A percentile compares a stretch with the other conserved stretches of the same genome.
These are phyloP conservation scores for Philypnodon macrostomus DNA, from an alignment of 2,797 vertebrate genomes.

Conservation along the genomic window DNA sequence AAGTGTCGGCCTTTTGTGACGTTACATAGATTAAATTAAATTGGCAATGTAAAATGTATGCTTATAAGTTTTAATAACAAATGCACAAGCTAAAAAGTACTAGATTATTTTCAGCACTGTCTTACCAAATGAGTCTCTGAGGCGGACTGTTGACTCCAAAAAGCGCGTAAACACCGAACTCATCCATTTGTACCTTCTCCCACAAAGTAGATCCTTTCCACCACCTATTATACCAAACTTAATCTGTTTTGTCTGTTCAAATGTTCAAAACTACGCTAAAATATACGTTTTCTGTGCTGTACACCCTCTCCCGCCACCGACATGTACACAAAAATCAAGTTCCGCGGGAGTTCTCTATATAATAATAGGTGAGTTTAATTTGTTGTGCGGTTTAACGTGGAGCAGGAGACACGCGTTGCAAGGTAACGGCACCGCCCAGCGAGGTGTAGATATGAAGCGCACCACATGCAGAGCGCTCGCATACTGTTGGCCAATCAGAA, in stretches of 20 bases:
- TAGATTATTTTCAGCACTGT: background rate
- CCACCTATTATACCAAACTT: background rate
- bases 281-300: background rate
- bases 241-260: background rate
- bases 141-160: slow-evolving; percentile 70
- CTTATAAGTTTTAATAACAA: no score
- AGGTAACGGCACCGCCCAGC: slow-evolving; percentile 14
- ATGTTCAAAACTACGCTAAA: background rate
- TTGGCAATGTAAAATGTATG: no score
- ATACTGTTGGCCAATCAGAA: slow-evolving; percentile 30
- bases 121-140: slow-evolving; percentile 70
- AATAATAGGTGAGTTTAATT: slow-evolving; percentile 39
- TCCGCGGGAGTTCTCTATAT: slow-evolving; percentile 37
- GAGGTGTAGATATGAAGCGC: accelerated
- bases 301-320: slow-evolving; percentile 63
- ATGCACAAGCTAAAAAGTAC: background rate
- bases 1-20: no score
- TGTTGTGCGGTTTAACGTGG: accelerated
- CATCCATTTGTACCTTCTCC: slow-evolving; percentile 60
- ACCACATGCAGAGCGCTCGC: accelerated
- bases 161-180: slow-evolving; percentile 71
- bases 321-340: slow-evolving; percentile 15
- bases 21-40: no score
- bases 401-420: no score
- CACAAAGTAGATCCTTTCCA: background rate